Percentiles rank a stretch among this genome's conserved stretches.
These are phyloP conservation scores for Andrena praecox DNA, from an alignment of 2,888 invertebrate genomes.

Conservation along the genomic window DNA sequence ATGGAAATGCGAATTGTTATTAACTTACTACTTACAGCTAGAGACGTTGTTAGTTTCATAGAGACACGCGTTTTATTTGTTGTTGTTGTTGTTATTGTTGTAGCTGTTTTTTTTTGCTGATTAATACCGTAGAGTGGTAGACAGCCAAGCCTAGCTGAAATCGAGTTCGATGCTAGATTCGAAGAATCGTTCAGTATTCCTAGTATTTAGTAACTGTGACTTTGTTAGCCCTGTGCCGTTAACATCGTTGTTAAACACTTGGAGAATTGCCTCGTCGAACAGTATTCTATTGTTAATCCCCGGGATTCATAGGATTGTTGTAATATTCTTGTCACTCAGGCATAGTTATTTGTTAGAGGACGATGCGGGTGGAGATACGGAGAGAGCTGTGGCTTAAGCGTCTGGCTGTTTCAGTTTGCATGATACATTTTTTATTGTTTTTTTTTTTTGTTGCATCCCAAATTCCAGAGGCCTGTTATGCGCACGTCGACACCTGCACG, in stretches of 20 bases:
- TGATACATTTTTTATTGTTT: conserved; percentile 69
- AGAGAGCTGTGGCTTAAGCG: conserved; percentile 25
- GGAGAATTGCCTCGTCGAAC: neutral
- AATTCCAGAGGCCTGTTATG: conserved; percentile 81
- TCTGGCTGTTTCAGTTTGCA: conserved; percentile 61
- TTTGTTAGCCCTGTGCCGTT: neutral
- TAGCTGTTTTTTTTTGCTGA: conserved; percentile 22
- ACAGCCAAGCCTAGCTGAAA: conserved; percentile 19
- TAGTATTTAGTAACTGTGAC: conserved; percentile 1
- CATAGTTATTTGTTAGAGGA: conserved; percentile 8
- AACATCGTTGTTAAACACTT: neutral
- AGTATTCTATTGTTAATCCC: conserved; percentile 25
- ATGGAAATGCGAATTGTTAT: conserved; percentile 33
- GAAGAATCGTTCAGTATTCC: conserved; percentile 34
- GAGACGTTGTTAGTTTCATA: conserved; percentile 18
- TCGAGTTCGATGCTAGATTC: conserved; percentile 6
- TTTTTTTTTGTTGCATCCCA: conserved; percentile 77
- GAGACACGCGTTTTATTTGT: conserved; percentile 15
- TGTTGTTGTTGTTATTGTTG: conserved; percentile 33
- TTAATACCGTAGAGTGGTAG: conserved; percentile 22
- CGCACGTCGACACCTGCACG: conserved; percentile 80
- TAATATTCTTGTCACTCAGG: conserved; percentile 8
- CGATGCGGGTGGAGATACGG: neutral
- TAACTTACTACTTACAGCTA: conserved; percentile 46
- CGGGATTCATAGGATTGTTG: neutral